Evolutionary conservation across 2,113 vertebrate genomes (phyloP).

Genomic region (Puma concolor): DNA sequence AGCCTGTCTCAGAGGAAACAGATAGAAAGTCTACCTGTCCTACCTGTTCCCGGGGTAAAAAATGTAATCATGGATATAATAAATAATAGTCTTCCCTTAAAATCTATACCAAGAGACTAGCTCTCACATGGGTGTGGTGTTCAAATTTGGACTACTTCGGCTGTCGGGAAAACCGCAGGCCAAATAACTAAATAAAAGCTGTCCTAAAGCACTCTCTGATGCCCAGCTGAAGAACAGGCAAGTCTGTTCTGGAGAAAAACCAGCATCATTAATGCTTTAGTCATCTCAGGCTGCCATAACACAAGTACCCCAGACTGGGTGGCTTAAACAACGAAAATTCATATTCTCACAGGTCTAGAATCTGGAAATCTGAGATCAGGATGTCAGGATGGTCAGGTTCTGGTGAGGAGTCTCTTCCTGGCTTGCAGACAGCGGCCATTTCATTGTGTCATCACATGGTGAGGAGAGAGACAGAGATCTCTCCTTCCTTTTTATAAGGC

Average conservation of each 20-base stretch:
- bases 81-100: neutral
- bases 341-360: neutral
- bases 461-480: neutral
- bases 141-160: neutral
- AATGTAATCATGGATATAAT: neutral
- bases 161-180: neutral
- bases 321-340: neutral
- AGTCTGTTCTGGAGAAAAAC: neutral
- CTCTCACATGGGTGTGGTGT: neutral
- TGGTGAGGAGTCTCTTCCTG: neutral
- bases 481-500: neutral
- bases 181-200: neutral
- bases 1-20: neutral
- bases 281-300: neutral
- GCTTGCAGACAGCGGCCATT: neutral
- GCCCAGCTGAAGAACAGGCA: neutral
- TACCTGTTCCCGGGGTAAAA: neutral
- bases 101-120: neutral
- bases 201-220: neutral
- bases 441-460: neutral
- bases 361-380: neutral
- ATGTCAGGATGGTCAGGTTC: neutral
- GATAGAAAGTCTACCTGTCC: neutral
- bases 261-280: neutral
- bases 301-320: neutral